Base-by-base conservation (phyloP, 2,888 invertebrate species). In the Portevinia maculata region DNA sequence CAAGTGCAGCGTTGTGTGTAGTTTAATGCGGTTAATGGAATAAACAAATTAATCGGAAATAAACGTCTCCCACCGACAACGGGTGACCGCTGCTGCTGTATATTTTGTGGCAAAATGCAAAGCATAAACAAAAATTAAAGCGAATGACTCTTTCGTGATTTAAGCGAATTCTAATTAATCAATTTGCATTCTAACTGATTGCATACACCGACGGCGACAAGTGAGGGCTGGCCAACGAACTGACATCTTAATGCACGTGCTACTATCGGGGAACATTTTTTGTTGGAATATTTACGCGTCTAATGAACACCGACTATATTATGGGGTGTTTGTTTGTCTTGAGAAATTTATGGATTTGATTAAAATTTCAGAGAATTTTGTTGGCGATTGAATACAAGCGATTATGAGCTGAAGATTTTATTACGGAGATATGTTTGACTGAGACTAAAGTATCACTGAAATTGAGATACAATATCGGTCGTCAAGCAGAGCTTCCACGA, bases 141-240 rank as follows among this genome's bases (percentile, higher is more conserved):
- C 46, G 57, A 69, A 69, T 69, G 53, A 55, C 41, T 65, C 1
- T 44, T 1, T 32, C 2, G 46, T 41, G 34, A 34, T 57, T 46
- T 67, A 21, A 34, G 34, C 15, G 55, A 34, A 17, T 44, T 50
- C 57, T 50, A 48, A 69, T 69, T 50, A 48, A 69, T 69, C 57
- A 57, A 69, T 69, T 69, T 69, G 69, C 57, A 57, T 69, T 59
- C 57, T 32, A 69, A 69, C 57, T 59, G 69, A 59, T 69, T 69
- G 57, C 46, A 39, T 57, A 69, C 48, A 69, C 48, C 69, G 46
- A 44, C 24, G 32, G 7, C 48, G 48, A 59, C 46, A 57, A 37
- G 37, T 24, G 24, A 21, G 11, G 48, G 30, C 1, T 59, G 69
- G 69, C 57, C 69, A 57, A 59, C 30, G 69, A 69, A 69, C 69